phyloP scores from a whole-genome alignment of 2,888 invertebrate genomes.

The Embidobia sp. region DNA sequence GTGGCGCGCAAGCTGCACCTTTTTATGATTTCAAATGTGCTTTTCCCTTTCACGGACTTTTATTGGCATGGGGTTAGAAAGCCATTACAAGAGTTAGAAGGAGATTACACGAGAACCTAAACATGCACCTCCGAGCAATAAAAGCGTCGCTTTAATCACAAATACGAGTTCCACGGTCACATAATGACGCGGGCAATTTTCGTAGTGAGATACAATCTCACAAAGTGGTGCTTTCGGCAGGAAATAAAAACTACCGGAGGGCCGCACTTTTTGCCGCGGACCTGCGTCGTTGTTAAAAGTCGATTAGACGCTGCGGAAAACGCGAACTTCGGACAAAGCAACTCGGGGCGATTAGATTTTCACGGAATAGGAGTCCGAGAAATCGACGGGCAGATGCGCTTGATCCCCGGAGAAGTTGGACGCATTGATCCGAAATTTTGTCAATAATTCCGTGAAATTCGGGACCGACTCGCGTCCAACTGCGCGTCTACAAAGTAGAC shows the following conservation, averaged over 20 bases:
- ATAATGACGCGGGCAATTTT: conserved; percentile 37
- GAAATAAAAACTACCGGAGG: too few relatives aligned
- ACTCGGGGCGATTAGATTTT: conserved; percentile 1
- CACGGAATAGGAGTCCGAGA: conserved; percentile 38
- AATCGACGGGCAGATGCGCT: conserved; percentile 47
- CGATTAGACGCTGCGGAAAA: not conserved
- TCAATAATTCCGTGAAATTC: conserved; percentile 59
- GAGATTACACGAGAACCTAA: conserved; percentile 36
- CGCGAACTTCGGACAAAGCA: not conserved
- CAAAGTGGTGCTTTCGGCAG: not conserved
- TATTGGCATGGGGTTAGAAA: conserved; percentile 20
- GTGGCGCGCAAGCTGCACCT: too few relatives aligned
- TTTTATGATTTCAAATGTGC: too few relatives aligned
- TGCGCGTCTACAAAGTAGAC: conserved; percentile 36
- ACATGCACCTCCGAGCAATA: conserved; percentile 24
- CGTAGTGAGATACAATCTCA: conserved; percentile 15
- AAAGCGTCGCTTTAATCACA: conserved; percentile 46
- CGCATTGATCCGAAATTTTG: conserved; percentile 53
- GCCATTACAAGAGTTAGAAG: too few relatives aligned
- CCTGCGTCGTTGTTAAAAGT: too few relatives aligned
- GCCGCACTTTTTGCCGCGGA: too few relatives aligned
- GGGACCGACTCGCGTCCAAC: conserved; percentile 26
- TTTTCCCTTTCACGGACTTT: too few relatives aligned
- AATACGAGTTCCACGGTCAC: conserved; percentile 11
- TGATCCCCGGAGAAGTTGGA: conserved; percentile 32